phyloP scores from a whole-genome alignment of 2,113 vertebrate species.

The Hippoglossus stenolepis region DNA sequence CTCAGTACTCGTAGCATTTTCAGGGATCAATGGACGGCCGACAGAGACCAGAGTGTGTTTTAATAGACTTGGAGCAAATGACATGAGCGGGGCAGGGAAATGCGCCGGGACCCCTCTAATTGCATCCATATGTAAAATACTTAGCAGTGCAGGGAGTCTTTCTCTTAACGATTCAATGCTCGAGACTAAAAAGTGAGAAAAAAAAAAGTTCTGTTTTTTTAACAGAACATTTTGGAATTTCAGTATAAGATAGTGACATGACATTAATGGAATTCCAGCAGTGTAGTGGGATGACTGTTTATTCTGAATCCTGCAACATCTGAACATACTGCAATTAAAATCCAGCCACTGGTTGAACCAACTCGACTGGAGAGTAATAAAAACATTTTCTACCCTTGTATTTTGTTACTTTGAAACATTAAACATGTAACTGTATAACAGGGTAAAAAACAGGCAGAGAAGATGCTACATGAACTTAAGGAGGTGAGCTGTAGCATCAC shows the following conservation, averaged over 20 bases:
- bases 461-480: slow-evolving; percentile 19
- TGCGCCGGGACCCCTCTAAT: slow-evolving; percentile 37
- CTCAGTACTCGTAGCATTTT: slow-evolving; percentile 39
- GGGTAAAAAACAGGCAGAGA: slow-evolving; percentile 1
- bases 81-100: slow-evolving; percentile 44
- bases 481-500: slow-evolving; percentile 19
- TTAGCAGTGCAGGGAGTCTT: neutral
- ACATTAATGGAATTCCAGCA: neutral
- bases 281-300: neutral
- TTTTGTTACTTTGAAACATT: slow-evolving; percentile 59
- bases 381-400: neutral
- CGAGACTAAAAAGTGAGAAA: neutral
- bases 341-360: neutral
- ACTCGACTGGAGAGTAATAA: neutral
- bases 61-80: slow-evolving; percentile 36
- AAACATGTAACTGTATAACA: neutral
- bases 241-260: neutral
- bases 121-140: slow-evolving; percentile 47
- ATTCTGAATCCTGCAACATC: neutral
- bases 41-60: slow-evolving; percentile 43
- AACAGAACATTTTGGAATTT: neutral
- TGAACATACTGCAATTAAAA: slow-evolving; percentile 7
- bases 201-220: neutral
- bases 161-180: neutral
- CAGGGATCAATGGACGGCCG: slow-evolving; percentile 49